Evolutionary conservation across 1,140 invertebrate genomes (phyloP).

Genomic region (Maconellicoccus hirsutus): DNA sequence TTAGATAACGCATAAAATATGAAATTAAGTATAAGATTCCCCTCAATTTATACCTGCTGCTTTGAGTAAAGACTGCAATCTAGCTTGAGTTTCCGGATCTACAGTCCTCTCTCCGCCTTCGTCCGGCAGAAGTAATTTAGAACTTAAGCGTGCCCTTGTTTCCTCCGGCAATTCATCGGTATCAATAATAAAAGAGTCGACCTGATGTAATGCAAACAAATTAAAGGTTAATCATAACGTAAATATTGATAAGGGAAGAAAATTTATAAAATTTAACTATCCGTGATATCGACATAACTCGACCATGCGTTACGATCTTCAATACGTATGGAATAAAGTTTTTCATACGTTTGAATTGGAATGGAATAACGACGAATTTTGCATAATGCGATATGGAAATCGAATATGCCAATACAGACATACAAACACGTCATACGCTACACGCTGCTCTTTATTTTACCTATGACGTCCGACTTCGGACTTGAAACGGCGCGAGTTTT

Average conservation of each 20-base stretch:
- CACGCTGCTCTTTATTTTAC: neutral
- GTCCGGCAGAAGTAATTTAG: constrained; percentile 54
- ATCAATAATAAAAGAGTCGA: constrained; percentile 55
- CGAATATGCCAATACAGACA: neutral
- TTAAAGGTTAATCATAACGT: neutral
- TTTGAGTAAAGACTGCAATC: constrained; percentile 75
- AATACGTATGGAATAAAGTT: too few relatives aligned
- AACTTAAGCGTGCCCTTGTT: constrained; percentile 34
- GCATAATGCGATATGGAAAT: neutral
- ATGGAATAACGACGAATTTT: neutral
- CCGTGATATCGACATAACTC: too few relatives aligned
- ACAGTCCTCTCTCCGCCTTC: constrained; percentile 65
- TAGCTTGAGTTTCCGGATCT: constrained; percentile 77
- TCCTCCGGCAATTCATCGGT: constrained; percentile 54
- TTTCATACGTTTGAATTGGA: too few relatives aligned
- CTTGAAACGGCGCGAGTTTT: too few relatives aligned
- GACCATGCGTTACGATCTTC: too few relatives aligned
- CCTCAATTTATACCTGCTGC: constrained; percentile 52
- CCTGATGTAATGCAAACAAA: constrained; percentile 36
- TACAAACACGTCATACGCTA: neutral
- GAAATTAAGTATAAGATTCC: too few relatives aligned
- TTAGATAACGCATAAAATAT: too few relatives aligned
- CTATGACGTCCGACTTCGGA: neutral
- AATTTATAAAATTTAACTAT: too few relatives aligned
- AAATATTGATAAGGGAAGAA: neutral